These are phyloP conservation scores for Stenotaenia linearis DNA, from an alignment of 2,888 invertebrate genomes.

Conservation along the genomic window DNA sequence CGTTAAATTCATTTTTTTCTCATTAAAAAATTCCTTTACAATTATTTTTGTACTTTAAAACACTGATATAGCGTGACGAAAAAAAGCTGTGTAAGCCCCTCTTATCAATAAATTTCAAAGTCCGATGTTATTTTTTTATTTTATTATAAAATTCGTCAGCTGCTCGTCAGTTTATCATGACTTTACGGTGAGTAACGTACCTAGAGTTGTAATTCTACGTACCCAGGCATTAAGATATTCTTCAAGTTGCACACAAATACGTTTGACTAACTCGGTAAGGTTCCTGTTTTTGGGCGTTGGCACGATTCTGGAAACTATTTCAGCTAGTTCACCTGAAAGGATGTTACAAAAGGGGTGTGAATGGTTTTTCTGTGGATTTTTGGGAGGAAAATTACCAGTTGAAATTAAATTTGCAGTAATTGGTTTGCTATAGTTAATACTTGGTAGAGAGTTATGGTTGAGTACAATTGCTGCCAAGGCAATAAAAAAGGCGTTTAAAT, in stretches of 20 bases:
- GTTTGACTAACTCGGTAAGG: background rate
- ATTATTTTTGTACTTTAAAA: too few relatives aligned
- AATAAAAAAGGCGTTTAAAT: background rate
- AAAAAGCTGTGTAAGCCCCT: background rate
- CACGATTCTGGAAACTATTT: background rate
- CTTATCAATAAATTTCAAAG: background rate
- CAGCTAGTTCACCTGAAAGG: background rate
- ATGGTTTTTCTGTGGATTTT: background rate
- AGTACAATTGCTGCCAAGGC: background rate
- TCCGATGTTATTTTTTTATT: background rate
- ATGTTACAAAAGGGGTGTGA: background rate
- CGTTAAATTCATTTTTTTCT: background rate
- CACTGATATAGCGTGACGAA: background rate
- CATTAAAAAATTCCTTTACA: too few relatives aligned
- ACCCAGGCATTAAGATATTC: slow-evolving; percentile 20
- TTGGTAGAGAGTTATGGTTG: background rate
- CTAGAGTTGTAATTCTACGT: background rate
- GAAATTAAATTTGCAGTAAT: background rate
- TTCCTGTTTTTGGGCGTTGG: background rate
- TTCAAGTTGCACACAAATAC: background rate
- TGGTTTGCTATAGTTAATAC: background rate
- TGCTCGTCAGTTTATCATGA: background rate
- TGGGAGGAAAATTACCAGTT: background rate
- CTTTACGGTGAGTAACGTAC: background rate
- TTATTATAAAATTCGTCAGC: background rate